These are phyloP conservation scores for Minunthozetes semirufus DNA, from an alignment of 2,888 invertebrate genomes.

Conservation along the genomic window DNA sequence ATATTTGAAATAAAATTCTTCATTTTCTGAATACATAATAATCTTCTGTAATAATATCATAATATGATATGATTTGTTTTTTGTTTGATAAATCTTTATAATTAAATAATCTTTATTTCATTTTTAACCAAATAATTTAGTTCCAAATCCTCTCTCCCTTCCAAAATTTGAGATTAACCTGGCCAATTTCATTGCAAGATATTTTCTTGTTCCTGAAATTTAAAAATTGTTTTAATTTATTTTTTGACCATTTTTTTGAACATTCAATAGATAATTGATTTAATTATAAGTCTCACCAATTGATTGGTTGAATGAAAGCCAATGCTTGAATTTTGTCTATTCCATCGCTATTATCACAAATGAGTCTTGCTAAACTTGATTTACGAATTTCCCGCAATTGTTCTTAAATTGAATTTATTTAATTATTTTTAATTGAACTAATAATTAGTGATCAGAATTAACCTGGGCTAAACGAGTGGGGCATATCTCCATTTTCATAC, in stretches of 20 bases:
- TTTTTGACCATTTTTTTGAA: too few relatives aligned
- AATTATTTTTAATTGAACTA: too few relatives aligned
- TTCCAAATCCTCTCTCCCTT: conserved; percentile 29
- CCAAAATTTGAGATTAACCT: conserved; percentile 39
- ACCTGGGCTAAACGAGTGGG: conserved; percentile 42
- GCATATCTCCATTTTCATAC: conserved; percentile 43
- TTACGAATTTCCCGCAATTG: conserved; percentile 43
- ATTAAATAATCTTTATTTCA: too few relatives aligned
- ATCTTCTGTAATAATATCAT: too few relatives aligned
- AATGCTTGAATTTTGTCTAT: conserved; percentile 40
- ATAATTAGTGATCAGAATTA: too few relatives aligned
- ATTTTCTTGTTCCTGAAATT: conserved; percentile 41
- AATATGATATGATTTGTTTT: too few relatives aligned
- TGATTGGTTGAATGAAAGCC: conserved; percentile 39
- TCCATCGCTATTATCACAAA: conserved; percentile 42
- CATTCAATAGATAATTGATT: too few relatives aligned
- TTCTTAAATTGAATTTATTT: too few relatives aligned
- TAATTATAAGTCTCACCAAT: not conserved
- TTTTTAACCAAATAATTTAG: not conserved
- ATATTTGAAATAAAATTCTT: too few relatives aligned
- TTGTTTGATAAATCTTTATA: too few relatives aligned
- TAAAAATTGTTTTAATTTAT: too few relatives aligned
- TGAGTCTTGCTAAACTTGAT: conserved; percentile 40
- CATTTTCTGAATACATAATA: too few relatives aligned
- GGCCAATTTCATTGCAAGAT: conserved; percentile 38